phyloP scores from a whole-genome alignment of 2,888 invertebrate genomes.

The Bombylius major region DNA sequence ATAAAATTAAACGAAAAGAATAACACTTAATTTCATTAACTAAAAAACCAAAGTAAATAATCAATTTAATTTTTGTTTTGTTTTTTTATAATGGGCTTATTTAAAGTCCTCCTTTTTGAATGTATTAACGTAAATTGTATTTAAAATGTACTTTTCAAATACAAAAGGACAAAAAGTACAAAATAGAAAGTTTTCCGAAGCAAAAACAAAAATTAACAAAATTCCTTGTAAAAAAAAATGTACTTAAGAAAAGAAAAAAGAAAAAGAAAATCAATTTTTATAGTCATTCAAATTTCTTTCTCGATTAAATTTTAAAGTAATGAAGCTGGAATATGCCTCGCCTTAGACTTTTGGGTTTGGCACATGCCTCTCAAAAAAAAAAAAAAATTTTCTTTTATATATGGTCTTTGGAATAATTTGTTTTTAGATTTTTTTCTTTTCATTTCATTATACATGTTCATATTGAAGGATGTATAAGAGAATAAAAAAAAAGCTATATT shows the following conservation, averaged over 20 bases:
- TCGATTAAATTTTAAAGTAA: conserved; percentile 9
- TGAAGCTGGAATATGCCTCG: conserved; percentile 3
- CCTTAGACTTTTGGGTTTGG: conserved; percentile 7
- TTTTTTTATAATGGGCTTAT: neutral
- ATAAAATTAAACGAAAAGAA: too few relatives aligned
- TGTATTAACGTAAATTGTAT: too few relatives aligned
- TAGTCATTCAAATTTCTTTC: conserved; percentile 5
- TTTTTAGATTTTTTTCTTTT: too few relatives aligned
- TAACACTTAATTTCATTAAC: too few relatives aligned
- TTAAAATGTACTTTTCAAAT: too few relatives aligned
- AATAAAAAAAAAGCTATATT: neutral
- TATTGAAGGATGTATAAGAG: too few relatives aligned
- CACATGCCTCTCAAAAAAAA: neutral
- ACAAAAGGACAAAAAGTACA: too few relatives aligned
- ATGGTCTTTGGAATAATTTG: neutral
- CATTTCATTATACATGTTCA: too few relatives aligned
- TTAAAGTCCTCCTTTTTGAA: too few relatives aligned
- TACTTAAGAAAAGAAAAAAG: neutral
- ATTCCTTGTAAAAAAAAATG: neutral
- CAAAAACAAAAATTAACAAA: too few relatives aligned
- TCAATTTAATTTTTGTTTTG: neutral
- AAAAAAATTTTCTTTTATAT: neutral
- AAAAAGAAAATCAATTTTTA: conserved; percentile 5
- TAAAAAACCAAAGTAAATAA: too few relatives aligned
- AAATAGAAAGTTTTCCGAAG: too few relatives aligned